Base-by-base conservation (phyloP, 2,888 invertebrate species). In the Cataglyphis cursor region DNA sequence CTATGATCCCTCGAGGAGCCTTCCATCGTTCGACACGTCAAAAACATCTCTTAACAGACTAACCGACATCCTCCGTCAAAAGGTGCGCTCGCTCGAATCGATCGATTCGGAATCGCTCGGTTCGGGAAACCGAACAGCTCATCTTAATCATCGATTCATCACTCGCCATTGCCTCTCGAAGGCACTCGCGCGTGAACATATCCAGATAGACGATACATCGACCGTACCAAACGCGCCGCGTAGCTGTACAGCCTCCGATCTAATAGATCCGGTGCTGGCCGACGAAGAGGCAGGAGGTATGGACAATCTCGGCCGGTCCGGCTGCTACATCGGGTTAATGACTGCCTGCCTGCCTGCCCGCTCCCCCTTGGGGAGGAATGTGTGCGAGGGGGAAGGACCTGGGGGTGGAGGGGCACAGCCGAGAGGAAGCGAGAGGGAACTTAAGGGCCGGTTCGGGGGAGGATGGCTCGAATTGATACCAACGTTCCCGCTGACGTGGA, bases 71-170 rank as follows among this genome's bases (percentile, higher is more conserved):
- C 12, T 44, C 44, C 5, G 59, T 24, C 15, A 61, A 28, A 24
- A 18, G 61, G 31, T 12, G 35, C 48, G 12, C 18, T n/a, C 48
- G 28, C 64, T 31, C 38, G 31, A 51, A n/a, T n/a, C 57, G 82
- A 83, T 82, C 81, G 89, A 87, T 85, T 85, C 72, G 85, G 38
- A 80, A 38, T 75, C 76, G 76, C n/a, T 66, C 54, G 31, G 68
- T 38, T 38, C 44, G 72, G 61, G 80, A 61, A 75, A 66, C 44
- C 82, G 86, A 85, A 78, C 81, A 83, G 88, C 81, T 87, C 90
- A 88, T 91, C 92, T 92, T 90, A 90, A 92, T 92, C 91, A 89
- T 78, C 92, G 87, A 92, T 92, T 92, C 89, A 88, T 92, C 92
- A 89, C 92, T 83, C 87, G 89, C 88, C 92, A 91, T 92, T 92